Conservation (phyloP, 1,140 invertebrate genomes). For the Hypsibius dujardini region DNA sequence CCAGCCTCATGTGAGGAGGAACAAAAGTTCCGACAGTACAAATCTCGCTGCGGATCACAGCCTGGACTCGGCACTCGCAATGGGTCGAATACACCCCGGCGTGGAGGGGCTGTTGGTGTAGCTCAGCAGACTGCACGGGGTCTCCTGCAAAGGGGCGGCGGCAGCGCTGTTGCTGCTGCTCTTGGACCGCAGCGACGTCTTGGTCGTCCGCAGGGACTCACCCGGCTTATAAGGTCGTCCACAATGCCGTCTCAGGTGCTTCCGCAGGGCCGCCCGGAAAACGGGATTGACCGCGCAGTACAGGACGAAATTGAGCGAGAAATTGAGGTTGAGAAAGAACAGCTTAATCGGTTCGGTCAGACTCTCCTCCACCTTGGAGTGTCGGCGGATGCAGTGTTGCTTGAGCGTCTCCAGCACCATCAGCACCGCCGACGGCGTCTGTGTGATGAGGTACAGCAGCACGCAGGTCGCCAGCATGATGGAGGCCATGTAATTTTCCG, state of each 20-base stretch:
- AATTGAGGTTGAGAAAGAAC: neutral
- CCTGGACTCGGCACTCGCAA: too few relatives aligned
- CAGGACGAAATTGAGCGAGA: slow-evolving; percentile 3
- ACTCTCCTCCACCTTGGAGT: neutral
- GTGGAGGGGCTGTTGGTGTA: too few relatives aligned
- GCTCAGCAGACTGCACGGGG: too few relatives aligned
- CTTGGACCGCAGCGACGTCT: too few relatives aligned
- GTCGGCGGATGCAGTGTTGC: neutral
- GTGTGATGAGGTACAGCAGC: neutral
- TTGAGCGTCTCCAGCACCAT: neutral
- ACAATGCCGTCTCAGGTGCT: neutral
- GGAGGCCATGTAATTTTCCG: too few relatives aligned
- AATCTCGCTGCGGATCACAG: too few relatives aligned
- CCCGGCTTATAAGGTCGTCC: neutral
- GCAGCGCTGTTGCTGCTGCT: too few relatives aligned
- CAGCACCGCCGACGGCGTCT: neutral
- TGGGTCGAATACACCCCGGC: too few relatives aligned
- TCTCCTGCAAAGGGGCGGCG: too few relatives aligned
- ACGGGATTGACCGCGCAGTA: neutral
- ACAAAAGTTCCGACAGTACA: too few relatives aligned
- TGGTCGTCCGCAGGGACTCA: too few relatives aligned
- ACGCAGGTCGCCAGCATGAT: slow-evolving; percentile 3
- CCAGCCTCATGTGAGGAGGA: too few relatives aligned
- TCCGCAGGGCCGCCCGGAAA: neutral
- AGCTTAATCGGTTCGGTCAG: neutral